A percentile compares a stretch with the other conserved stretches of the same genome.
Conservation (phyloP, 2,113 vertebrate genomes). For the Terrapene triunguis region DNA sequence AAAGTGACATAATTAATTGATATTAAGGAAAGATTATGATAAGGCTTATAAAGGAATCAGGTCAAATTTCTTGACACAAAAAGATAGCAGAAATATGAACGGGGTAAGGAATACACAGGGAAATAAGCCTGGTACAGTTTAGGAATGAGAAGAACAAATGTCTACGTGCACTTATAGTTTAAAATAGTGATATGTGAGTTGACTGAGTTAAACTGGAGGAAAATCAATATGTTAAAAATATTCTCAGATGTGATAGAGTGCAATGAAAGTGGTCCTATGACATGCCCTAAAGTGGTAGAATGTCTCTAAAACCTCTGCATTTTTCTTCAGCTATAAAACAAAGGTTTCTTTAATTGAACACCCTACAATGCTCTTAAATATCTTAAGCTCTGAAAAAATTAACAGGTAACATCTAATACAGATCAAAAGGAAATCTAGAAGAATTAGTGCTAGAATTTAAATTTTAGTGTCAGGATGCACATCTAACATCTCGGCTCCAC, state of each 20-base stretch:
- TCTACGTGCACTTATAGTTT: not conserved
- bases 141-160: not conserved
- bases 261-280: not conserved
- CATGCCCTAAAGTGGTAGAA: not conserved
- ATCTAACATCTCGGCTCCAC: not conserved
- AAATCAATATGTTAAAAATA: not conserved
- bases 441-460: not conserved
- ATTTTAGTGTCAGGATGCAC: not conserved
- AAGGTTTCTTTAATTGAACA: not conserved
- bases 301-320: not conserved
- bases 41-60: not conserved
- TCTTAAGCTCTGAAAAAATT: not conserved
- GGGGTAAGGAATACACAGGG: accelerated
- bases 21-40: not conserved
- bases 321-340: not conserved
- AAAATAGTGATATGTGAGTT: not conserved
- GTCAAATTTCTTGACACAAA: not conserved
- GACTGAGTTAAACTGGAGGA: not conserved
- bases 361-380: not conserved
- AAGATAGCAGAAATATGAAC: not conserved
- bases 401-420: not conserved
- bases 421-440: not conserved
- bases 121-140: not conserved
- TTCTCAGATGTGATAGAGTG: not conserved
- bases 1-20: not conserved